Evolutionary conservation across 2,888 invertebrate species (phyloP).

Genomic region (Dicranocentrus wangi): DNA sequence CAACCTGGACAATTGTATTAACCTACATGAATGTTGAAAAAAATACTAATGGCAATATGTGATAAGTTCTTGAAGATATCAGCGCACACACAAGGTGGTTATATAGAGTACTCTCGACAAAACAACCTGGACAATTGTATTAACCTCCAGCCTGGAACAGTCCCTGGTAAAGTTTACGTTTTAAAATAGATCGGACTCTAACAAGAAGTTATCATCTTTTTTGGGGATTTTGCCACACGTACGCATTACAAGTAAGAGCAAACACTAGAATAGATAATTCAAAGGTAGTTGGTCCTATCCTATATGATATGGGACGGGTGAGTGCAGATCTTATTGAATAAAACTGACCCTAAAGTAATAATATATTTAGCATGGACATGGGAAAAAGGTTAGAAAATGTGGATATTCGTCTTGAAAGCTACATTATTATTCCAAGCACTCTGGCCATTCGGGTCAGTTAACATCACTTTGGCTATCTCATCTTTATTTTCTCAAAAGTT

Average conservation of each 20-base stretch:
- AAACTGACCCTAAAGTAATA: slow-evolving; percentile 48
- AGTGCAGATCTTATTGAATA: slow-evolving; percentile 45
- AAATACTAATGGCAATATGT: no score
- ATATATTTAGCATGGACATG: slow-evolving; percentile 59
- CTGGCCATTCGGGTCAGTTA: slow-evolving; percentile 62
- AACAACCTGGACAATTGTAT: no score
- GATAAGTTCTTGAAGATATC: no score
- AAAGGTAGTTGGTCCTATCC: background rate
- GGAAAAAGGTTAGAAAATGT: slow-evolving; percentile 40
- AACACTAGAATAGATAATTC: slow-evolving; percentile 30
- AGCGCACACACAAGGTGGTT: no score
- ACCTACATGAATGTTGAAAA: no score
- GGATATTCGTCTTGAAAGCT: slow-evolving; percentile 61
- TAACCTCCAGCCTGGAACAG: no score
- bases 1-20: no score
- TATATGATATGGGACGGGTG: slow-evolving; percentile 17
- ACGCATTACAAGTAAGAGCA: slow-evolving; percentile 6
- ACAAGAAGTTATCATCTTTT: slow-evolving; percentile 45
- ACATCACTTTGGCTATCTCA: slow-evolving; percentile 60
- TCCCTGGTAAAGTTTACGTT: background rate
- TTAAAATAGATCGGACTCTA: slow-evolving; percentile 39
- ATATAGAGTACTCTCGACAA: no score
- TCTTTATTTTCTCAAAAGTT: slow-evolving; percentile 26
- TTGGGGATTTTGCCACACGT: slow-evolving; percentile 31
- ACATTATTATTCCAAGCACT: slow-evolving; percentile 59